phyloP scores from a whole-genome alignment of 2,113 vertebrate genomes.

The Phalacrocorax carbo region DNA sequence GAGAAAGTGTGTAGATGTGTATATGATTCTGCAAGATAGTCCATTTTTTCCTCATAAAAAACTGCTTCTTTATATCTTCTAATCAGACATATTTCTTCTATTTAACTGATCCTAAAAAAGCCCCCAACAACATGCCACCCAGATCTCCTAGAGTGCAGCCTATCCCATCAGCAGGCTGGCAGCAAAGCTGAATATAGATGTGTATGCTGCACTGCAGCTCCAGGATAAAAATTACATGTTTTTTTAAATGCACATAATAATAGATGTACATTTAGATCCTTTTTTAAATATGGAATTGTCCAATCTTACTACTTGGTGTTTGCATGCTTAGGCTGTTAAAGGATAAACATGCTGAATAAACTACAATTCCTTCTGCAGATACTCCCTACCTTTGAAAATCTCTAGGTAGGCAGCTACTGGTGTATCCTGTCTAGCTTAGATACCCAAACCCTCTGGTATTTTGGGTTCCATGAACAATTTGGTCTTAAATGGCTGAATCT shows the following conservation, averaged over 20 bases:
- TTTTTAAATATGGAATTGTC: background rate
- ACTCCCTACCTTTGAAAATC: background rate
- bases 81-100: background rate
- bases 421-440: background rate
- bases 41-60: background rate
- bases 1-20: background rate
- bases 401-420: background rate
- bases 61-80: background rate
- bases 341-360: background rate
- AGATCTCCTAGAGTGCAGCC: background rate
- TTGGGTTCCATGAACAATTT: background rate
- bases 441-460: background rate
- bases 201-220: background rate
- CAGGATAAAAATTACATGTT: background rate
- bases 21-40: background rate
- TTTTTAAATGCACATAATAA: background rate
- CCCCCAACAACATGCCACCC: background rate
- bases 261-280: background rate
- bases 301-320: background rate
- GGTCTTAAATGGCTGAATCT: background rate
- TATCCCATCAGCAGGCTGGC: background rate
- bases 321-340: background rate
- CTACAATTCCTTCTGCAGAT: background rate
- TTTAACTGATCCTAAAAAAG: background rate
- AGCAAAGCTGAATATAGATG: background rate